These are phyloP conservation scores for Drosophila flavopinicola DNA, from an alignment of 2,888 invertebrate genomes.

Conservation along the genomic window DNA sequence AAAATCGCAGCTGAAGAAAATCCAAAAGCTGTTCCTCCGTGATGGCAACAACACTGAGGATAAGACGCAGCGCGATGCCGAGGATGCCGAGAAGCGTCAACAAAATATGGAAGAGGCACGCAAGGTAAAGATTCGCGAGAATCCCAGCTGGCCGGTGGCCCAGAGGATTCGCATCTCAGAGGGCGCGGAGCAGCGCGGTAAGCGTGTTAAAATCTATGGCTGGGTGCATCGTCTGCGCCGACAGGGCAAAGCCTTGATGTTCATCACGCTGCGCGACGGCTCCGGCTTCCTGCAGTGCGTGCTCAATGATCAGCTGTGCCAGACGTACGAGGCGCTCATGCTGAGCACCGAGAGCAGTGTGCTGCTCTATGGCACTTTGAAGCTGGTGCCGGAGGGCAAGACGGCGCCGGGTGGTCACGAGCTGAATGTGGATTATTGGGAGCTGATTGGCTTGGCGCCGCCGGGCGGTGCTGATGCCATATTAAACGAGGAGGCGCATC, in stretches of 20 bases:
- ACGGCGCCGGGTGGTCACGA: conserved; percentile 93
- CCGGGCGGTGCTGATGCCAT: conserved; percentile 99
- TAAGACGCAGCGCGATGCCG: conserved; percentile 90
- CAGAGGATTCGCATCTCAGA: conserved; percentile 90
- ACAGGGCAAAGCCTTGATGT: conserved; percentile 96
- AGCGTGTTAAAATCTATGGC: conserved; percentile 93
- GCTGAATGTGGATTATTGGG: conserved; percentile 96
- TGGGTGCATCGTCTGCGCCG: conserved; percentile 98
- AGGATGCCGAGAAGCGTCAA: conserved; percentile 91
- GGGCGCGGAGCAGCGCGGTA: conserved; percentile 86
- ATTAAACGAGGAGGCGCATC: conserved; percentile 97
- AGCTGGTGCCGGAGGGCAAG: conserved; percentile 95
- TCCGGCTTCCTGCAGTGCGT: conserved; percentile 98
- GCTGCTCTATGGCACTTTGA: conserved; percentile 91
- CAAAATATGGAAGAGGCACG: conserved; percentile 97
- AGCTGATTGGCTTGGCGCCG: conserved; percentile 94
- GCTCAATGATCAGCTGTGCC: conserved; percentile 92
- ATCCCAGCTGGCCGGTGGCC: conserved; percentile 90
- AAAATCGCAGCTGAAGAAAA: conserved; percentile 97
- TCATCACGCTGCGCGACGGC: conserved; percentile 97
- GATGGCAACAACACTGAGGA: conserved; percentile 92
- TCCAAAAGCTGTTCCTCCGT: conserved; percentile 93
- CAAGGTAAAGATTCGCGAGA: conserved; percentile 91
- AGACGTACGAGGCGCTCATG: conserved; percentile 94
- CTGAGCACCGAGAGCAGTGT: conserved; percentile 96